Percentiles rank a stretch among this genome's conserved stretches.
Evolutionary conservation across 2,113 vertebrate species (phyloP).

Genomic region (Rousettus leschenaultii): DNA sequence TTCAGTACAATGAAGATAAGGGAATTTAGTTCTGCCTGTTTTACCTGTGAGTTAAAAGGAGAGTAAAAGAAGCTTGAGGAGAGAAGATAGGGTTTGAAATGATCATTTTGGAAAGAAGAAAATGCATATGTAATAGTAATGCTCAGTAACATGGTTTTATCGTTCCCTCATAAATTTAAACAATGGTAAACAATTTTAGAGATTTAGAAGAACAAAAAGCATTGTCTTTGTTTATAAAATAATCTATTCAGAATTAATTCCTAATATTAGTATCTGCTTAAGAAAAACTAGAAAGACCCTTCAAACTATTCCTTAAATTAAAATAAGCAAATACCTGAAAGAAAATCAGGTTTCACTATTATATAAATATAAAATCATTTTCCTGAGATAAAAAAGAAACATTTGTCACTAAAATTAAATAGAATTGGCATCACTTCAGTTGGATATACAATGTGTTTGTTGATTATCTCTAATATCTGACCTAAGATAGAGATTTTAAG

Average conservation of each 20-base stretch:
- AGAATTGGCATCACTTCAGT: background rate
- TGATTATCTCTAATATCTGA: background rate
- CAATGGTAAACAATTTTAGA: background rate
- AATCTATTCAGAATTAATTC: background rate
- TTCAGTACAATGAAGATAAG: background rate
- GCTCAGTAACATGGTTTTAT: background rate
- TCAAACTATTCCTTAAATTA: background rate
- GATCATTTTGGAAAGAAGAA: background rate
- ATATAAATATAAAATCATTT: background rate
- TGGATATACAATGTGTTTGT: background rate
- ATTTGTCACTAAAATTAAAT: background rate
- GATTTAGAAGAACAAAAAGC: background rate
- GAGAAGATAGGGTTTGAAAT: background rate
- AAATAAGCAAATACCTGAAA: background rate
- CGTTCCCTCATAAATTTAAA: background rate
- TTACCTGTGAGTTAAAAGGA: background rate
- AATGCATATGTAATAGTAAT: background rate
- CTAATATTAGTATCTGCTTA: background rate
- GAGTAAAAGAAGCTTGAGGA: background rate
- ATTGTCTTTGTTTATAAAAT: background rate
- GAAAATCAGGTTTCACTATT: background rate
- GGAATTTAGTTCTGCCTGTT: background rate
- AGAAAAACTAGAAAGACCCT: background rate
- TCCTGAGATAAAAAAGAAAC: background rate
- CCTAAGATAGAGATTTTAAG: background rate